A percentile compares a stretch with the other conserved stretches of the same genome.
phyloP scores from a whole-genome alignment of 2,113 vertebrate genomes.

The Pipra filicauda region DNA sequence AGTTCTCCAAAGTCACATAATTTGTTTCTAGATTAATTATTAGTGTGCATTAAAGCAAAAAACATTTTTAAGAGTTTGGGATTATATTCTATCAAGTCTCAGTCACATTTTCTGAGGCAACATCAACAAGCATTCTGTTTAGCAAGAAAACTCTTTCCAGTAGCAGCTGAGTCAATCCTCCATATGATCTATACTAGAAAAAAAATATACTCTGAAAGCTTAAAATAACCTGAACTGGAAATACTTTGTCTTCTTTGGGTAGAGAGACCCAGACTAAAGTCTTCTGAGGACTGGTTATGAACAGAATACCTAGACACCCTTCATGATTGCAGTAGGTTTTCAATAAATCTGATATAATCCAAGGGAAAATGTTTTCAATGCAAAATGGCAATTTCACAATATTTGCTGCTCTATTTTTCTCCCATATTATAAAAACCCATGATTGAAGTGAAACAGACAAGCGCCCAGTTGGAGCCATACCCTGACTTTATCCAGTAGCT shows the following conservation, averaged over 20 bases:
- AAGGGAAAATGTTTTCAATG: not conserved
- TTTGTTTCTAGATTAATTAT: not conserved
- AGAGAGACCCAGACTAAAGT: not conserved
- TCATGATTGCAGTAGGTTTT: not conserved
- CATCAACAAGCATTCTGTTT: not conserved
- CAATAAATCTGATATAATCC: not conserved
- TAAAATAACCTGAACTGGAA: conserved; percentile 27
- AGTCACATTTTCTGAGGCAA: not conserved
- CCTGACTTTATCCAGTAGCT: not conserved
- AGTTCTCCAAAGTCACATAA: not conserved
- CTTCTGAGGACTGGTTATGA: not conserved
- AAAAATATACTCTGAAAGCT: not conserved
- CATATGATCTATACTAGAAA: conserved; percentile 1
- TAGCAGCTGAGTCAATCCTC: conserved; percentile 22
- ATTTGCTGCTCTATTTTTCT: not conserved
- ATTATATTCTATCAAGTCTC: not conserved
- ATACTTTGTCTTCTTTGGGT: not conserved
- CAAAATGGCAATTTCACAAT: not conserved
- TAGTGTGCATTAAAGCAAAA: not conserved
- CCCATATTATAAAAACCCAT: not conserved
- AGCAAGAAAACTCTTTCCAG: not conserved
- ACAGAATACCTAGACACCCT: not conserved
- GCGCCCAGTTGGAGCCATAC: not conserved
- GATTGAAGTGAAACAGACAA: not conserved
- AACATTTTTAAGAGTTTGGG: not conserved